Conservation (phyloP, 2,888 invertebrate species). For the Philopedon plagiatum region DNA sequence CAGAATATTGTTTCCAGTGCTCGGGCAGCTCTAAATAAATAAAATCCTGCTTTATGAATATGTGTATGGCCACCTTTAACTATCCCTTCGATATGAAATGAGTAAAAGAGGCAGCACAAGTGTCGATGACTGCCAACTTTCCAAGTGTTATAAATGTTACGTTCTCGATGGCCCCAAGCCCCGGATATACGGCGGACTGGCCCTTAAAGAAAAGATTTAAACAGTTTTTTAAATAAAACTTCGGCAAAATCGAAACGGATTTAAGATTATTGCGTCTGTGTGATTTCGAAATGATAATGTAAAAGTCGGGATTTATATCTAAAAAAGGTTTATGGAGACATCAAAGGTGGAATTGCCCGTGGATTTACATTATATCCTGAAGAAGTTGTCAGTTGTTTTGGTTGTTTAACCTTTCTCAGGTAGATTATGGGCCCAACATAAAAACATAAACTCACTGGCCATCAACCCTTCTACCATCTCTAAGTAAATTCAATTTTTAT, state of each 20-base stretch:
- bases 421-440: too few species aligned
- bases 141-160: constrained; percentile 45
- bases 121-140: constrained; percentile 49
- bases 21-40: too few species aligned
- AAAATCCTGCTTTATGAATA: too few species aligned
- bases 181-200: not conserved
- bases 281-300: constrained; percentile 26
- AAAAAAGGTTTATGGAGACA: constrained; percentile 7
- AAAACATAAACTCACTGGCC: too few species aligned
- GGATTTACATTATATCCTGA: not conserved
- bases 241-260: constrained; percentile 13
- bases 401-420: too few species aligned
- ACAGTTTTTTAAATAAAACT: constrained; percentile 43
- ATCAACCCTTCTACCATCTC: too few species aligned
- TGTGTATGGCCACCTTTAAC: constrained; percentile 23
- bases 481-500: too few species aligned
- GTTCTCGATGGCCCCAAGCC: constrained; percentile 28
- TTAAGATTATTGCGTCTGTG: constrained; percentile 25
- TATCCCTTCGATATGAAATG: constrained; percentile 32
- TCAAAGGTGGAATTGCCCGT: not conserved
- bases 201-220: constrained; percentile 34
- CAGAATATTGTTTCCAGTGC: too few species aligned
- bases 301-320: constrained; percentile 6
- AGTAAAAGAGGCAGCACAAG: constrained; percentile 40
- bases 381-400: too few species aligned